Evolutionary conservation across 2,888 invertebrate species (phyloP).

Genomic region (Microchrysa polita): DNA sequence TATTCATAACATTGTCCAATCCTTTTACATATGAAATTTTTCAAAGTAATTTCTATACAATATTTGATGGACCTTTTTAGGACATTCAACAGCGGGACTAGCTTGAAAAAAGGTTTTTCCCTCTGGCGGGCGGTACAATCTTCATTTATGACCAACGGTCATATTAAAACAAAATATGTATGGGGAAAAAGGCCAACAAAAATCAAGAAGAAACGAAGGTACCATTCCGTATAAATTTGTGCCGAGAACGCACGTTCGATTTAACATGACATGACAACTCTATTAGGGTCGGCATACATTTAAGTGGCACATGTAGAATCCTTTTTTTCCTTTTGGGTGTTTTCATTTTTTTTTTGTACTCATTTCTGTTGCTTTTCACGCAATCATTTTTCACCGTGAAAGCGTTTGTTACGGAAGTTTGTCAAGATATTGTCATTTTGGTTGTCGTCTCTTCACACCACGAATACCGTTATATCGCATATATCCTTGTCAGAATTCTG

Average conservation of each 20-base stretch:
- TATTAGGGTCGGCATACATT: conserved; percentile 38
- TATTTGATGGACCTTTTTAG: not conserved
- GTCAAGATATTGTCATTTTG: conserved; percentile 39
- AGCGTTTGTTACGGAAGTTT: conserved; percentile 13
- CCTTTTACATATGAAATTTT: conserved; percentile 39
- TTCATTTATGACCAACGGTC: conserved; percentile 8
- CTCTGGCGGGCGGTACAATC: not conserved
- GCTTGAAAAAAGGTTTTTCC: not conserved
- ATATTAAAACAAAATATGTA: conserved; percentile 33
- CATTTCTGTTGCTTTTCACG: conserved; percentile 17
- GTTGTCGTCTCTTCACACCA: conserved; percentile 19
- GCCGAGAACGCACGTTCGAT: conserved; percentile 24
- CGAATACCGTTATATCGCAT: conserved; percentile 21
- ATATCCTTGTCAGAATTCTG: conserved; percentile 28
- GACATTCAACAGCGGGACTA: not conserved
- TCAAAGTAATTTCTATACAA: conserved; percentile 23
- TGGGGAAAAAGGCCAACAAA: conserved; percentile 40
- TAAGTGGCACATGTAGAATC: not conserved
- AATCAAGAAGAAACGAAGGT: conserved; percentile 22
- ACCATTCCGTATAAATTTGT: not conserved
- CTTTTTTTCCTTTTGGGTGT: not conserved
- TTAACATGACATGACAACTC: conserved; percentile 42
- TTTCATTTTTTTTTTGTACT: conserved; percentile 20
- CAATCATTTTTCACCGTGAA: not conserved
- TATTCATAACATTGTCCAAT: conserved; percentile 29